phyloP scores from a whole-genome alignment of 2,113 vertebrate species.

The Nestor notabilis region DNA sequence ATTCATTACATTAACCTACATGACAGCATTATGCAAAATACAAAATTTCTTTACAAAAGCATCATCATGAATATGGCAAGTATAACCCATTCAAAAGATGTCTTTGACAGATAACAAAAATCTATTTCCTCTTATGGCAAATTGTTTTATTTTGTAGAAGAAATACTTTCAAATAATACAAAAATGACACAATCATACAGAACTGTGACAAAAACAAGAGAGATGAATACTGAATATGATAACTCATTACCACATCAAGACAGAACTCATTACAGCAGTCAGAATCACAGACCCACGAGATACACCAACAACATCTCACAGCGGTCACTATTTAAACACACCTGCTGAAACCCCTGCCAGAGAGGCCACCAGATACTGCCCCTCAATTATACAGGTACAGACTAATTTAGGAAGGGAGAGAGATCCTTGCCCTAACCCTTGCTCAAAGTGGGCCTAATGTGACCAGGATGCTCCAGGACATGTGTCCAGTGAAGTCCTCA shows the following conservation, averaged over 20 bases:
- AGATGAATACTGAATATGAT: conserved; percentile 77
- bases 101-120: neutral
- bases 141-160: conserved; percentile 82
- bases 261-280: conserved; percentile 49
- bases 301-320: rapidly evolving
- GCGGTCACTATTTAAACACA: neutral
- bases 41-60: neutral
- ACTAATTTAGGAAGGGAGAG: neutral
- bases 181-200: conserved; percentile 75
- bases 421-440: neutral
- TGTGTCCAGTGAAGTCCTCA: neutral
- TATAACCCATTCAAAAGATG: neutral
- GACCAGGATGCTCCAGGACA: neutral
- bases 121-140: conserved; percentile 66
- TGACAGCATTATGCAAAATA: neutral
- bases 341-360: neutral
- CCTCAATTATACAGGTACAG: neutral
- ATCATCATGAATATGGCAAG: neutral
- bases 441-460: neutral
- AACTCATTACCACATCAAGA: conserved; percentile 70
- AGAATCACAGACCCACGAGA: conserved; percentile 15
- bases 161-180: conserved; percentile 79
- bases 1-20: neutral
- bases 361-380: neutral
- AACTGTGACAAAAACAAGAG: conserved; percentile 76